Evolutionary conservation across 1,140 invertebrate genomes (phyloP).

Genomic region (Papilio dardanus): DNA sequence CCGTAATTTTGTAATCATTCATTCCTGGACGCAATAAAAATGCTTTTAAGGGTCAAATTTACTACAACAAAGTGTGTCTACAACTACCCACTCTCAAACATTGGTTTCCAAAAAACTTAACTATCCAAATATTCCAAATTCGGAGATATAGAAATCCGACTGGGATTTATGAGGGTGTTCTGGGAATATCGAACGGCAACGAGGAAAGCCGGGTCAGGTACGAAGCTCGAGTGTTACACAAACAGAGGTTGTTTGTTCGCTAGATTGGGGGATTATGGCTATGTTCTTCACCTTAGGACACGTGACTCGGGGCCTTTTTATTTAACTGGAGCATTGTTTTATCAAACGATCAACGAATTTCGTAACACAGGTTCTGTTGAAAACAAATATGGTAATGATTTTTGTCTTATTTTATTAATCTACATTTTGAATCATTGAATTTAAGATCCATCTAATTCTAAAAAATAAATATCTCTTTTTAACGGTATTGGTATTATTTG

Average conservation of each 20-base stretch:
- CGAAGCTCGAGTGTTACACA: slow-evolving; percentile 51
- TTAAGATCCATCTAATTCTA: no score
- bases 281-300: slow-evolving; percentile 43
- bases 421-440: no score
- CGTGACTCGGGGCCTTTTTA: slow-evolving; percentile 3
- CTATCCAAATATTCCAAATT: slow-evolving; percentile 26
- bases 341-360: slow-evolving; percentile 3
- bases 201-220: slow-evolving; percentile 52
- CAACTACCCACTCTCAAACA: not conserved
- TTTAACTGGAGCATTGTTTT: slow-evolving; percentile 2
- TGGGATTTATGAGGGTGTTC: slow-evolving; percentile 25
- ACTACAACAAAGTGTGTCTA: not conserved
- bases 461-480: no score
- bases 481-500: no score
- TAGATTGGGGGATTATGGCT: slow-evolving; percentile 66
- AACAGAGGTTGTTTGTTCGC: slow-evolving; percentile 60
- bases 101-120: not conserved
- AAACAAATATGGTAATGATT: no score
- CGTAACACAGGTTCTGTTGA: not conserved
- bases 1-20: no score
- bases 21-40: no score
- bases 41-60: no score
- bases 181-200: slow-evolving; percentile 44
- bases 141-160: slow-evolving; percentile 19
- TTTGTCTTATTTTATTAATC: not conserved